Percentiles rank a stretch among this genome's conserved stretches.
phyloP scores from a whole-genome alignment of 1,140 invertebrate genomes.

The Drosophila pandora region DNA sequence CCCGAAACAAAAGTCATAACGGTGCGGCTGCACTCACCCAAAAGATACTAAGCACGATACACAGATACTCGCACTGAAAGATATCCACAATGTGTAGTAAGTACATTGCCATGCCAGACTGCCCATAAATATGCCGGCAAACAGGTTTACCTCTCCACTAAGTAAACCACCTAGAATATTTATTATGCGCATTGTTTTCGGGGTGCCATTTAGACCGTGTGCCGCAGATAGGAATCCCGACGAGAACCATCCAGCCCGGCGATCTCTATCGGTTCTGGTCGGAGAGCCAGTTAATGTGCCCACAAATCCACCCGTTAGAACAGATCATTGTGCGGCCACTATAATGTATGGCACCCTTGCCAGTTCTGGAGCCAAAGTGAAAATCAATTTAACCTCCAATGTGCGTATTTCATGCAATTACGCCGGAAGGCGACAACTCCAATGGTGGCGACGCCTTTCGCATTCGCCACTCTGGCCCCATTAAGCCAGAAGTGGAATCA shows the following conservation, averaged over 20 bases:
- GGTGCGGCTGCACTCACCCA: constrained; percentile 30
- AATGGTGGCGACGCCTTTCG: constrained; percentile 8
- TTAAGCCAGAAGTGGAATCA: constrained; percentile 38
- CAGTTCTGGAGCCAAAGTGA: constrained; percentile 33
- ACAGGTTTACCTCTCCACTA: constrained; percentile 55
- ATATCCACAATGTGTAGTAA: not conserved
- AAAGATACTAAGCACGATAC: not conserved
- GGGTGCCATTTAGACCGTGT: constrained; percentile 76
- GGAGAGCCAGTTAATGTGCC: constrained; percentile 40
- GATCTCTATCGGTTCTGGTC: constrained; percentile 37
- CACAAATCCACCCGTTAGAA: constrained; percentile 28
- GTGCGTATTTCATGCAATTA: constrained; percentile 28
- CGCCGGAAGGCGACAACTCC: constrained; percentile 36
- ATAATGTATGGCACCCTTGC: constrained; percentile 31
- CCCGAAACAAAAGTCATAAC: constrained; percentile 68
- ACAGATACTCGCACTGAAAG: constrained; percentile 16
- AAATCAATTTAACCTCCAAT: constrained; percentile 40
- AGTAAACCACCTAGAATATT: constrained; percentile 45
- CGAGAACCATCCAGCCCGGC: too few relatives aligned
- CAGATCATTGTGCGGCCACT: constrained; percentile 22
- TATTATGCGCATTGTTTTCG: constrained; percentile 69
- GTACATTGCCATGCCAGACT: constrained; percentile 27
- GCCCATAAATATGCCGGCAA: constrained; percentile 62
- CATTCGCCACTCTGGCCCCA: not conserved
- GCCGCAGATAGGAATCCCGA: constrained; percentile 43